Percentiles rank a stretch among this genome's conserved stretches.
Evolutionary conservation across 2,888 invertebrate genomes (phyloP).

Genomic region (Phaonia tiefii): DNA sequence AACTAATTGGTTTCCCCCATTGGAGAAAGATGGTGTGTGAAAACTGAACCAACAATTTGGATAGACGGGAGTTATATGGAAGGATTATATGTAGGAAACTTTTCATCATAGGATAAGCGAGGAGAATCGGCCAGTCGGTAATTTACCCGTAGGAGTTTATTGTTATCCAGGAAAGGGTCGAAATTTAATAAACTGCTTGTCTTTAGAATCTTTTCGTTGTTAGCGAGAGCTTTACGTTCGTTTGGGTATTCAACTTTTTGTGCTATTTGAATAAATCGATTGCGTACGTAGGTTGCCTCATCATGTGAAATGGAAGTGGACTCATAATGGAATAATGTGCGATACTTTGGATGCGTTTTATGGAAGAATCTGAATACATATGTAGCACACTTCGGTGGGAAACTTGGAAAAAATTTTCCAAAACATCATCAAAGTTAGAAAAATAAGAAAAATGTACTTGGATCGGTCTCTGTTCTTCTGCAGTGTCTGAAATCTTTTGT

Average conservation of each 20-base stretch:
- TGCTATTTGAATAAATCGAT: not conserved
- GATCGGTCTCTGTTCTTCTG: constrained; percentile 40
- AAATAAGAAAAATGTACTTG: no score
- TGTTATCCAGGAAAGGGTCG: constrained; percentile 35
- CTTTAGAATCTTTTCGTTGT: constrained; percentile 17
- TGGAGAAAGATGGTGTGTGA: constrained; percentile 14
- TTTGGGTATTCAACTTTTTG: constrained; percentile 28
- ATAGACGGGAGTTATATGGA: constrained; percentile 14
- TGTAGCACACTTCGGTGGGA: constrained; percentile 24
- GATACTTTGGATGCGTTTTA: not conserved
- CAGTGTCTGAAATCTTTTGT: not conserved
- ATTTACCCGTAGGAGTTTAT: constrained; percentile 39
- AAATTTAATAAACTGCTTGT: no score
- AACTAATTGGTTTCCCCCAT: constrained; percentile 26
- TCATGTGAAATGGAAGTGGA: no score
- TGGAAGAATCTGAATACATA: constrained; percentile 45
- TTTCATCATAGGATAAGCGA: constrained; percentile 31
- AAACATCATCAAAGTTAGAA: constrained; percentile 38
- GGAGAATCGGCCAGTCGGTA: constrained; percentile 49
- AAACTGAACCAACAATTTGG: not conserved
- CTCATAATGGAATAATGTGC: not conserved
- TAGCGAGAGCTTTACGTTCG: constrained; percentile 17
- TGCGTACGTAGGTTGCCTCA: not conserved
- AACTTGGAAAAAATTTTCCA: constrained; percentile 43
- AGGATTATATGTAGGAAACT: constrained; percentile 34